Conservation (phyloP, 1,140 invertebrate species). For the Cylas formicarius region DNA sequence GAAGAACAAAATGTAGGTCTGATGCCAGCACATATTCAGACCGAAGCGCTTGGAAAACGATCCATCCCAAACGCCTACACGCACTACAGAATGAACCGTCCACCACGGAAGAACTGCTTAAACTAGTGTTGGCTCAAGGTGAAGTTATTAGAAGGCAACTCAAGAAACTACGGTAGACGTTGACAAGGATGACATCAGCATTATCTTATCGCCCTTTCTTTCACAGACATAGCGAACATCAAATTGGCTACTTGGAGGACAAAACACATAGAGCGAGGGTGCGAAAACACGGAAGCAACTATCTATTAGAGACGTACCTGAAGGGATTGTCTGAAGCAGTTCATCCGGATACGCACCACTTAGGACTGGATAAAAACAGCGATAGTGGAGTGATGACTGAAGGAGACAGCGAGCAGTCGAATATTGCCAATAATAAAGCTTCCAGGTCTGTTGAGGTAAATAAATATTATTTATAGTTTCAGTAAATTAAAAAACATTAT, state of each 20-base stretch:
- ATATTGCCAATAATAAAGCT: slow-evolving; percentile 31
- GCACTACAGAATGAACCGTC: slow-evolving; percentile 41
- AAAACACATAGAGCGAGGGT: slow-evolving; percentile 62
- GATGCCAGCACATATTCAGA: slow-evolving; percentile 38
- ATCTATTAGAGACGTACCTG: slow-evolving; percentile 72
- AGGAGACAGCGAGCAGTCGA: slow-evolving; percentile 39
- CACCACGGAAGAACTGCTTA: slow-evolving; percentile 61
- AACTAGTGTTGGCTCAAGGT: slow-evolving; percentile 72
- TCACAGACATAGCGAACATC: slow-evolving; percentile 64
- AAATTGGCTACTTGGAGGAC: slow-evolving; percentile 69
- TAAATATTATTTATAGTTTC: slow-evolving; percentile 1
- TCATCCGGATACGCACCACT: slow-evolving; percentile 37
- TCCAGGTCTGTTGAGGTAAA: slow-evolving; percentile 32
- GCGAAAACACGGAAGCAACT: slow-evolving; percentile 70
- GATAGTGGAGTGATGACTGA: slow-evolving; percentile 50
- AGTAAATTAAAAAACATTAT: slow-evolving; percentile 1
- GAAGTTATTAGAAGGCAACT: slow-evolving; percentile 71
- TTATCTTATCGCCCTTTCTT: slow-evolving; percentile 20
- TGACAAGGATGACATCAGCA: not conserved
- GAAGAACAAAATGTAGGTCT: slow-evolving; percentile 33
- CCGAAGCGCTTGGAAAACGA: slow-evolving; percentile 35
- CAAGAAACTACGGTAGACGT: slow-evolving; percentile 50
- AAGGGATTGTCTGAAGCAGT: slow-evolving; percentile 48
- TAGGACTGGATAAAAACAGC: slow-evolving; percentile 45
- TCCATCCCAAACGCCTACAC: slow-evolving; percentile 38